Base-by-base conservation (phyloP, 2,797 vertebrate genomes). In the Acomys russatus region DNA sequence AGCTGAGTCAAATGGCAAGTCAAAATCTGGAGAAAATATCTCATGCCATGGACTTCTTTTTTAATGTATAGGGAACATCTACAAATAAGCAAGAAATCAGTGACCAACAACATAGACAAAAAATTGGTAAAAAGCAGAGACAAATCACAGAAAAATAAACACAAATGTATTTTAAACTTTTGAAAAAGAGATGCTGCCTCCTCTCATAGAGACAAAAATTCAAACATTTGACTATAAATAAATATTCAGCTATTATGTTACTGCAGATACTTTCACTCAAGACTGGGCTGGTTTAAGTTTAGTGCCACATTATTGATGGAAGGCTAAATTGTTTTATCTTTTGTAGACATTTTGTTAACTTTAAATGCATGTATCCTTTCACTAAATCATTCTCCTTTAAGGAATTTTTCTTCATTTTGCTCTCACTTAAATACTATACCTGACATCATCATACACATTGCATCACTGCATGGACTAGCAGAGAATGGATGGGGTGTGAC, bases 1-100 rank as follows among this genome's bases (percentile, higher is more conserved):
- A 91, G 61, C 28, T 86, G 91, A 92, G 12, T 85, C 51, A 92
- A 93, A 89, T 91, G 74, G 70, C 33, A 91, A 85, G 85, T 83
- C 54, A 92, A 94, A 82, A 92, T 89, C 44, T 77, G 9, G 28
- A 71, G 74, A 89, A 95, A 76, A 63, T 59, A 70, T 88, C 87
- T 71, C 33, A n/a, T 6, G 61, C 28, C 64, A 73, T 20, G 66
- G 70, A 33, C 49, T 77, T 87, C 86, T 91, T 85, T 23, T 80
- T 35, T 77, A 59, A 12, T 90, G 28, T n/a, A 28, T 82, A 77
- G 49, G 56, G 70, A 92, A 33, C 10, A 90, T 84, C 51, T 96
- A 68, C 35, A 83, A 83, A 35, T 89, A 92, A 86, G 44, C 38
- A 93, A 71, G 56, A 79, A 79, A 93, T 71, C 18, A 33, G 23